Evolutionary conservation across 2,888 invertebrate species (phyloP).

Genomic region (Drosophila ustulata): DNA sequence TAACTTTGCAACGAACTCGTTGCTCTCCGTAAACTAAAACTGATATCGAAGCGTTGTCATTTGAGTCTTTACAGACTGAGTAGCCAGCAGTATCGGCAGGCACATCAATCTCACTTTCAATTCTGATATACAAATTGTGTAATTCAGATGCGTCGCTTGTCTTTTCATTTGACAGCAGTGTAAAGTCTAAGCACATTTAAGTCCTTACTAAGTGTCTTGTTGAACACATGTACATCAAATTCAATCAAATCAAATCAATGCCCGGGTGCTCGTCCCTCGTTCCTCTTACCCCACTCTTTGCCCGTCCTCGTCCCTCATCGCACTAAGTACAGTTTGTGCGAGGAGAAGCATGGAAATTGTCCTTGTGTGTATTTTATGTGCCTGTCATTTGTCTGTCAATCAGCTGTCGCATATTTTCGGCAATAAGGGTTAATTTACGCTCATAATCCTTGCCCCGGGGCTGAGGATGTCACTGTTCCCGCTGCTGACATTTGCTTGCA

Average conservation of each 20-base stretch:
- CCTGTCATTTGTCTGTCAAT: constrained; percentile 79
- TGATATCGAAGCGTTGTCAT: not conserved
- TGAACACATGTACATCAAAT: constrained; percentile 75
- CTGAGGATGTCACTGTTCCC: constrained; percentile 1
- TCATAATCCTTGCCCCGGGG: constrained; percentile 71
- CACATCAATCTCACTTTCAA: constrained; percentile 49
- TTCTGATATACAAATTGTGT: constrained; percentile 42
- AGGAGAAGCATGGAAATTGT: constrained; percentile 19
- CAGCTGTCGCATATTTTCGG: constrained; percentile 78
- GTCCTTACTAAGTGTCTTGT: constrained; percentile 75
- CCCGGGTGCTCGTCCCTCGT: constrained; percentile 18
- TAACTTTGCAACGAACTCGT: no score
- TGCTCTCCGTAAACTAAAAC: no score
- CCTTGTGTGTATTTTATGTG: constrained; percentile 60
- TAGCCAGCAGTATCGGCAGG: not conserved
- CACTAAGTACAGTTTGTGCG: constrained; percentile 39
- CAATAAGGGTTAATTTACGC: constrained; percentile 81
- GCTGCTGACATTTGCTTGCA: constrained; percentile 51
- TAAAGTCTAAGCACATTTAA: constrained; percentile 67
- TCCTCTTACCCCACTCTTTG: not conserved
- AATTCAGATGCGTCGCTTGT: constrained; percentile 24
- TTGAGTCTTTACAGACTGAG: not conserved
- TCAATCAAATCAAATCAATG: constrained; percentile 70
- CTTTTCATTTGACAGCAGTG: constrained; percentile 35
- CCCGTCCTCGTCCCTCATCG: not conserved